Evolutionary conservation across 2,113 vertebrate genomes (phyloP).

Genomic region (Brachypteracias leptosomus): DNA sequence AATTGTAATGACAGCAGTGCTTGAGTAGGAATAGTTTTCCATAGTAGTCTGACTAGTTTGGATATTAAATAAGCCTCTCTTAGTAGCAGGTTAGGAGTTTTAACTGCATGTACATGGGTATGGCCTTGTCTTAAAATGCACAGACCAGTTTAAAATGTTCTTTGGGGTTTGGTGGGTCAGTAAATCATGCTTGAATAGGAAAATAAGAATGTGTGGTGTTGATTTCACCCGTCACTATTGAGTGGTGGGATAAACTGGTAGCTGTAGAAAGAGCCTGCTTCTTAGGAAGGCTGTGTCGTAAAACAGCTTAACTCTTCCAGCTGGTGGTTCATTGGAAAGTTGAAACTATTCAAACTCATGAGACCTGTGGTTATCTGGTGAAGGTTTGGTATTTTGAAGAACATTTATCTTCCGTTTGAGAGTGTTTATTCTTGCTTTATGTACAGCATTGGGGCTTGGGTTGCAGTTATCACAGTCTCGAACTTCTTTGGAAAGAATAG

Average conservation of each 20-base stretch:
- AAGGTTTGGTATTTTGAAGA: background rate
- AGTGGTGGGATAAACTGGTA: background rate
- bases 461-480: background rate
- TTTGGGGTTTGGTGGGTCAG: background rate
- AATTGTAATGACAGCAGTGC: background rate
- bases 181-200: background rate
- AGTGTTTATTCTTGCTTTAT: background rate
- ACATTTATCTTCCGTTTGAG: background rate
- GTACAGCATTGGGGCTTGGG: background rate
- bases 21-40: background rate
- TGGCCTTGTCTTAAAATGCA: background rate
- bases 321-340: background rate
- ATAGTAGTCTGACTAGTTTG: background rate
- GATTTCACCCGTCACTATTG: fast-evolving
- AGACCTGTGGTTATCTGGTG: background rate
- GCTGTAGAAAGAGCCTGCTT: background rate
- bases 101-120: background rate
- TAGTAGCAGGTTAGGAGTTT: background rate
- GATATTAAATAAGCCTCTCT: background rate
- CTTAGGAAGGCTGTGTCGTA: background rate
- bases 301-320: background rate
- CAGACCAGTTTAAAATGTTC: background rate
- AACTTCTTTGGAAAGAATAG: background rate
- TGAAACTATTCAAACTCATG: background rate
- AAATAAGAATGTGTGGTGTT: background rate